Base-by-base conservation (phyloP, 2,113 vertebrate species). In the Muntiacus muntjak region DNA sequence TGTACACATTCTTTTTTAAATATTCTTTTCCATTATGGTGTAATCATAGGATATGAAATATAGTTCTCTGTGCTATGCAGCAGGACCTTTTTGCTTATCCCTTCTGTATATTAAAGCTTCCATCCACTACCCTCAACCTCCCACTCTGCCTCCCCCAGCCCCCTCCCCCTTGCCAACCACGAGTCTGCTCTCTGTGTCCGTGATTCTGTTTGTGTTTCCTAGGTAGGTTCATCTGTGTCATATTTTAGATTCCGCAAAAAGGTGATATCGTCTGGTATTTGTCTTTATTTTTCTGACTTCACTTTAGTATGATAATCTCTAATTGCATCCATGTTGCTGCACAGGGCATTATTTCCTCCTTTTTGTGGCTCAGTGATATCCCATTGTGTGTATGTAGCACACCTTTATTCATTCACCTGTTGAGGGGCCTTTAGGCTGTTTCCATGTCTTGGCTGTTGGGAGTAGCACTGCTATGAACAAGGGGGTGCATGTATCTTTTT, bases 301-400 rank as follows among this genome's bases (percentile, higher is more conserved):
- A 50, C 76, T 50, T 36, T 12, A 19, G 76, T 50, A 0, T 5
- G 28, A 11, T 33, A 19, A 50, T 16, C 45, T 79, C 45, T 50
- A 19, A 5, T 3, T 19, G 45, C 45, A 3, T 19, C 76, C 28
- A 5, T 6, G 43, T 30, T 17, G 76, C 43, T 47, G 76, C 76
- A 47, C 0, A 30, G 30, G 76, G 76, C 43, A 17, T 47, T 28
- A 26, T 8, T 47, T 5, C 4, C 2, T 47, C 7, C 43, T 47
- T 47, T 30, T 17, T 17, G 16, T 30, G 43, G 43, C 43, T 79
- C 7, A 1, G 26, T 17, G 19, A 28, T 28, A 45, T 45, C 47
- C 43, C 26, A 0, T 5, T 79, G 76, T 11, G 8, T 19, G 1
- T 50, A 16, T 5, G 28, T 11, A 30, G 43, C 15, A 0, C 28